phyloP scores from a whole-genome alignment of 2,113 vertebrate species.

The Misgurnus anguillicaudatus region DNA sequence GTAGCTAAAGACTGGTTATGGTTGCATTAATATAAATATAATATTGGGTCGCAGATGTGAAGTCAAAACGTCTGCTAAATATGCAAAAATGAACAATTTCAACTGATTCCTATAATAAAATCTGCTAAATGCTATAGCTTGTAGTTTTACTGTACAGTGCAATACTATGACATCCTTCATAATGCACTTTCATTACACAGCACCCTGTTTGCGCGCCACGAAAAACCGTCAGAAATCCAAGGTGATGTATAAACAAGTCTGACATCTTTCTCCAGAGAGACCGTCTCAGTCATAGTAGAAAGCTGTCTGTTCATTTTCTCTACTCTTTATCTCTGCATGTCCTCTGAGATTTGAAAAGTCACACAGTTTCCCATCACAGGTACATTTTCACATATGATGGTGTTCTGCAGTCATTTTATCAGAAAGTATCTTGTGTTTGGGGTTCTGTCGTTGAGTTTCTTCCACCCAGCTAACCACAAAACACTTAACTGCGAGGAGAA shows the following conservation, averaged over 20 bases:
- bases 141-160: background rate
- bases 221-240: constrained; percentile 22
- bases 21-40: no score
- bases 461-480: constrained; percentile 15
- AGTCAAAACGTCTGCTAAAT: no score
- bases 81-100: no score
- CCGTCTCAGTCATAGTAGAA: constrained; percentile 4
- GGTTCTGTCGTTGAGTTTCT: constrained; percentile 12
- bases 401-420: constrained; percentile 3
- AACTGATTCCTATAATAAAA: no score
- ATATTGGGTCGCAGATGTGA: no score
- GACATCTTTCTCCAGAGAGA: constrained; percentile 3
- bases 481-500: background rate
- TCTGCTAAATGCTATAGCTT: no score
- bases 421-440: constrained; percentile 32
- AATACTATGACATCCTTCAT: background rate
- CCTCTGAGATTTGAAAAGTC: constrained; percentile 45
- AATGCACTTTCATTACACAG: constrained; percentile 7
- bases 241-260: constrained; percentile 3
- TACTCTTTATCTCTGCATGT: constrained; percentile 22
- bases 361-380: constrained; percentile 41
- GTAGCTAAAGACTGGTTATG: no score
- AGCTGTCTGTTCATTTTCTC: constrained; percentile 33
- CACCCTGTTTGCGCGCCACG: background rate
- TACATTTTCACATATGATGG: constrained; percentile 35